phyloP scores from a whole-genome alignment of 2,888 invertebrate genomes.

The Trachelus iudaicus region DNA sequence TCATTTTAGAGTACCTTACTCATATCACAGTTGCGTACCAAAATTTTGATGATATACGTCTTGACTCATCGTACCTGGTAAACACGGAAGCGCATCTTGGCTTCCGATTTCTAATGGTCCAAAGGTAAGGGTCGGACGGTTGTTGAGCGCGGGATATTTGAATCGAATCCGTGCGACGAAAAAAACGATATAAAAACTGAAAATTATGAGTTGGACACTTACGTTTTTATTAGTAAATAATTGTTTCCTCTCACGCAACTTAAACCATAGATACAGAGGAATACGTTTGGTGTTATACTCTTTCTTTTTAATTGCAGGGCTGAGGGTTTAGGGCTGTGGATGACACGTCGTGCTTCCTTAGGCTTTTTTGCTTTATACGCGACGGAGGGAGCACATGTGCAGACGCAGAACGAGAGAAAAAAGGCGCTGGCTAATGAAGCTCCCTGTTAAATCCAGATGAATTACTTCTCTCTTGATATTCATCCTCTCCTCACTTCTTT shows the following conservation, averaged over 20 bases:
- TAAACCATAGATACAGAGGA: slow-evolving; percentile 45
- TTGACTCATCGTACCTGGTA: not conserved
- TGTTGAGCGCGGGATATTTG: not conserved
- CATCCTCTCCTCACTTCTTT: not conserved
- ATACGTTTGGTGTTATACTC: slow-evolving; percentile 42
- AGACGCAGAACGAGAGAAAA: not conserved
- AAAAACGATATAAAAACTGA: slow-evolving; percentile 25
- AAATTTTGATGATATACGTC: not conserved
- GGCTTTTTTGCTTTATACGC: slow-evolving; percentile 11
- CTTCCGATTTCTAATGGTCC: not conserved
- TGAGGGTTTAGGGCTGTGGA: not conserved
- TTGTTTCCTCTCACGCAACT: slow-evolving; percentile 39
- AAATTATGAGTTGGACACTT: slow-evolving; percentile 38
- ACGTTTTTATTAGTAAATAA: slow-evolving; percentile 50
- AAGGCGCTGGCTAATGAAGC: not conserved
- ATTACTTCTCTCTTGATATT: not conserved
- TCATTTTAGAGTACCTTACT: not conserved
- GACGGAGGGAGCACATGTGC: slow-evolving; percentile 22
- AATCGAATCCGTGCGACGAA: not conserved
- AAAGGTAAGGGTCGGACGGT: not conserved
- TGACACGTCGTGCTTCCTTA: slow-evolving; percentile 1
- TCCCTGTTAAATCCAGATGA: not conserved
- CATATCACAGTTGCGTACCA: not conserved
- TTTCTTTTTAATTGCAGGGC: slow-evolving; percentile 2
- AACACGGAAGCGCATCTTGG: not conserved